Percentiles rank a stretch among this genome's conserved stretches.
phyloP scores from a whole-genome alignment of 2,888 invertebrate species.

The Conus canariensis region DNA sequence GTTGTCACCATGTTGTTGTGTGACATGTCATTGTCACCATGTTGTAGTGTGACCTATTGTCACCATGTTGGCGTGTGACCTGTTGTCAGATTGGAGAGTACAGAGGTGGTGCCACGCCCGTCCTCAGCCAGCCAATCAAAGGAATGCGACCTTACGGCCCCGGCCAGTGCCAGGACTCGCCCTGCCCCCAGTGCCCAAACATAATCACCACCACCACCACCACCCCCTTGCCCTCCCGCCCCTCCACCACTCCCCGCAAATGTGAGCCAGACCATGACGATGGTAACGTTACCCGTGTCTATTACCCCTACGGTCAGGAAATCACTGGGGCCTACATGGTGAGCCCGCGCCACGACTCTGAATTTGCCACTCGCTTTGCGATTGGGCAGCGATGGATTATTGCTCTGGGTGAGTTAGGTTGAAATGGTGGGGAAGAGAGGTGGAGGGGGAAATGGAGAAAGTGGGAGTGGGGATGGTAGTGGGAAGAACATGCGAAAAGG shows the following conservation, averaged over 20 bases:
- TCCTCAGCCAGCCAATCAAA: no score
- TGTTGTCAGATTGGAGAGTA: slow-evolving; percentile 22
- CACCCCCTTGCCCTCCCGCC: slow-evolving; percentile 42
- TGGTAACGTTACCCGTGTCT: slow-evolving; percentile 46
- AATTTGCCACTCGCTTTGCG: slow-evolving; percentile 53
- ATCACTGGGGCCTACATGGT: slow-evolving; percentile 64
- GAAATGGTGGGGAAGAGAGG: slow-evolving; percentile 78
- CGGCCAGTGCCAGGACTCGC: not conserved
- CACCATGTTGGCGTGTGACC: not conserved
- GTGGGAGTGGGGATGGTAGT: no score
- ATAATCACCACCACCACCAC: slow-evolving; percentile 38
- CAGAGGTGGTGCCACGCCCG: no score
- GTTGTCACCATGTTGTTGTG: no score
- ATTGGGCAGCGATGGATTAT: slow-evolving; percentile 86
- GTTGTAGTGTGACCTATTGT: no score
- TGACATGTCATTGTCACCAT: no score
- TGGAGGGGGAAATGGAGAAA: no score
- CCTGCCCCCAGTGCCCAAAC: slow-evolving; percentile 57
- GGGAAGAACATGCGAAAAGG: no score
- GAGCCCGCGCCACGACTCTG: not conserved
- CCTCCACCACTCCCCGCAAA: slow-evolving; percentile 47
- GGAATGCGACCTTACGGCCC: not conserved
- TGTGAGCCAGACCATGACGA: not conserved
- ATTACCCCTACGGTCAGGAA: slow-evolving; percentile 60
- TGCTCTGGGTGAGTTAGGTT: slow-evolving; percentile 85